These are phyloP conservation scores for Cylas formicarius DNA, from an alignment of 1,140 invertebrate species.

Conservation along the genomic window DNA sequence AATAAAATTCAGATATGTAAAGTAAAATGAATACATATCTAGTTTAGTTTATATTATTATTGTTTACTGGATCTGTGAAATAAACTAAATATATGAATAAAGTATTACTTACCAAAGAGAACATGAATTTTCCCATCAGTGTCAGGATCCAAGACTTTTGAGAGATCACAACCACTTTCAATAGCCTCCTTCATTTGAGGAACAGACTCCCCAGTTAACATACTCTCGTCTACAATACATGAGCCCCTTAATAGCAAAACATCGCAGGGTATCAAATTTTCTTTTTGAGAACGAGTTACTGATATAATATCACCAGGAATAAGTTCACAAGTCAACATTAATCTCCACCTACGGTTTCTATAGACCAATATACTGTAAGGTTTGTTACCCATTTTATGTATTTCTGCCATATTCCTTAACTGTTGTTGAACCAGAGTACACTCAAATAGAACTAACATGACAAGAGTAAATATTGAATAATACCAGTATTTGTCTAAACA, in stretches of 20 bases:
- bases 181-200: constrained; percentile 99
- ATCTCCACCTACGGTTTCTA: constrained; percentile 86
- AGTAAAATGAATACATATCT: too few relatives aligned
- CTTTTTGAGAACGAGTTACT: constrained; percentile 79
- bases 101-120: constrained; percentile 62
- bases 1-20: too few relatives aligned
- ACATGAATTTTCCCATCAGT: constrained; percentile 89
- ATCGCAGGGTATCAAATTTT: constrained; percentile 94
- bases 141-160: constrained; percentile 72
- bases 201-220: constrained; percentile 76
- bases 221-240: constrained; percentile 41
- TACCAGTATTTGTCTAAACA: constrained; percentile 99
- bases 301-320: constrained; percentile 96
- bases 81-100: too few relatives aligned
- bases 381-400: constrained; percentile 99
- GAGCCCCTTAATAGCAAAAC: constrained; percentile 73
- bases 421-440: constrained; percentile 98
- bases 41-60: too few relatives aligned
- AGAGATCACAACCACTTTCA: constrained; percentile 54
- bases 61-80: too few relatives aligned
- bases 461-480: constrained; percentile 93
- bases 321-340: constrained; percentile 78
- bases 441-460: constrained; percentile 97
- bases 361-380: constrained; percentile 92
- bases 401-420: constrained; percentile 96